Evolutionary conservation across 2,888 invertebrate genomes (phyloP).

Genomic region (Gastracanthus pulcherrimus): DNA sequence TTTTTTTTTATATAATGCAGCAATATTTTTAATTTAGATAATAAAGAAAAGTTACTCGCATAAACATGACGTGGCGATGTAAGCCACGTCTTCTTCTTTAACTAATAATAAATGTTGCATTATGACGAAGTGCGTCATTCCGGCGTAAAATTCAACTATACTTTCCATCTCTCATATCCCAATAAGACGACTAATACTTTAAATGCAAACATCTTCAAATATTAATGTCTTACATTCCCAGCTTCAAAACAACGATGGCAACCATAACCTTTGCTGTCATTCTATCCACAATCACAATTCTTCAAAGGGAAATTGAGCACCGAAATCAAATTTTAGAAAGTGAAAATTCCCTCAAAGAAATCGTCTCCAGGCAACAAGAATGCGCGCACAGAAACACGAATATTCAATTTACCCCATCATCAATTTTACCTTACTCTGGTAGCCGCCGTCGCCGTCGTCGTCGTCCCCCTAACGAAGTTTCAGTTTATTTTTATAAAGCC

Average conservation of each 20-base stretch:
- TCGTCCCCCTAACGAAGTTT: not conserved
- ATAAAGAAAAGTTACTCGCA: too few relatives aligned
- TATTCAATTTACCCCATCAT: constrained; percentile 30
- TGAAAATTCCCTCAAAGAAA: not conserved
- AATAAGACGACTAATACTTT: not conserved
- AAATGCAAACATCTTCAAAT: not conserved
- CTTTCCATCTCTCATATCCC: not conserved
- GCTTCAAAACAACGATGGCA: not conserved
- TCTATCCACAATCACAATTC: not conserved
- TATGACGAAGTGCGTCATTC: too few relatives aligned
- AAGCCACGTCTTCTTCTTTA: too few relatives aligned
- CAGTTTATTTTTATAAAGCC: constrained; percentile 20
- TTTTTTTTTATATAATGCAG: too few relatives aligned
- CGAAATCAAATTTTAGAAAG: not conserved
- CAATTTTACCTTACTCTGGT: not conserved
- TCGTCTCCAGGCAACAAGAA: not conserved
- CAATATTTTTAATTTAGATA: too few relatives aligned
- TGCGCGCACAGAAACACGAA: not conserved
- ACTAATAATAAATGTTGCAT: too few relatives aligned
- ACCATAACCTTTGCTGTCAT: not conserved
- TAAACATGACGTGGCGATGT: too few relatives aligned
- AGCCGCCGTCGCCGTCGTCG: not conserved
- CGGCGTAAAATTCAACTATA: too few relatives aligned
- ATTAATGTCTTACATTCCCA: not conserved
- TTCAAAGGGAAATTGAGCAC: not conserved